phyloP scores from a whole-genome alignment of 2,888 invertebrate species.

The Tenthredo amoena region DNA sequence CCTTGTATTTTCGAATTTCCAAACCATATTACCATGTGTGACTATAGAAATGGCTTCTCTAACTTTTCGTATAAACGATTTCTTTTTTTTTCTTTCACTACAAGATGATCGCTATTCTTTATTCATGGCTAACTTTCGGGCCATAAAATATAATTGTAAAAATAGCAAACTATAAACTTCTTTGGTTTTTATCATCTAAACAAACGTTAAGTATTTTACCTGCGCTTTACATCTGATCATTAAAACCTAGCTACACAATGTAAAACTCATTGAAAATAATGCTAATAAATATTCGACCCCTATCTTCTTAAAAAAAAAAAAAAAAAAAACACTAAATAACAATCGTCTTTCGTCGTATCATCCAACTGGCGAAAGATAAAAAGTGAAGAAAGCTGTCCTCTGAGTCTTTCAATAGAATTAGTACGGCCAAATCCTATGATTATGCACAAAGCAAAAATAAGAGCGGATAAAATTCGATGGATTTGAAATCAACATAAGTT shows the following conservation, averaged over 20 bases:
- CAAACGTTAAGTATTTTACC: not conserved
- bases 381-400: not conserved
- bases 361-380: not conserved
- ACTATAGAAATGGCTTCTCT: not conserved
- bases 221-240: not conserved
- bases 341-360: not conserved
- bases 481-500: not conserved
- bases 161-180: constrained; percentile 12
- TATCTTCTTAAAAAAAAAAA: not conserved
- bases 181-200: constrained; percentile 16
- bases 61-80: not conserved
- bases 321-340: not conserved
- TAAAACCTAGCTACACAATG: not conserved
- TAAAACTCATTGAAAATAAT: not conserved
- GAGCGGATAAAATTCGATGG: not conserved
- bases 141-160: not conserved
- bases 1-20: not conserved
- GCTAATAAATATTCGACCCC: too few relatives aligned
- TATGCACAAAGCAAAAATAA: not conserved
- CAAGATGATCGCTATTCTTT: not conserved
- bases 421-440: constrained; percentile 19
- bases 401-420: not conserved
- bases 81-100: not conserved
- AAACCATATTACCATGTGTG: not conserved
- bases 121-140: not conserved